Conservation (phyloP, 2,888 invertebrate genomes). For the Lasius platythorax region DNA sequence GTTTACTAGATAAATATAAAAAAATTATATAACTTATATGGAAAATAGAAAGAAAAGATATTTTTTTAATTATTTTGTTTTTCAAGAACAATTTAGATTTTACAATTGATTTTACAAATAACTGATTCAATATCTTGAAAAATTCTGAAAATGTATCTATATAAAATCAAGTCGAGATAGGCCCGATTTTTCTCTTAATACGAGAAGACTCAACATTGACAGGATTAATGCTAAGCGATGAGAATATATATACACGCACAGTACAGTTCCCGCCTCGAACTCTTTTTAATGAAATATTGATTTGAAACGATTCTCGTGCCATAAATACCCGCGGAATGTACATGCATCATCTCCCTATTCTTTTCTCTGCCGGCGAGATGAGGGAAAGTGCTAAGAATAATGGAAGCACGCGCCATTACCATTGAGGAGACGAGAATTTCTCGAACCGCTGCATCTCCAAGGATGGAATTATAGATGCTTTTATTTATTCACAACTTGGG, state of each 20-base stretch:
- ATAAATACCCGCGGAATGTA: constrained; percentile 40
- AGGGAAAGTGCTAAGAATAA: constrained; percentile 47
- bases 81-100: neutral
- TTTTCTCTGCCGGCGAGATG: constrained; percentile 21
- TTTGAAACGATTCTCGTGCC: constrained; percentile 32
- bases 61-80: neutral
- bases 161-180: neutral
- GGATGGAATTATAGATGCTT: constrained; percentile 33
- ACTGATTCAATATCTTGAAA: neutral
- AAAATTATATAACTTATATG: neutral
- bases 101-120: neutral
- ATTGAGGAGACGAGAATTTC: constrained; percentile 46
- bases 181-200: neutral
- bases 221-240: neutral
- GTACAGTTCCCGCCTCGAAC: constrained; percentile 1
- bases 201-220: neutral
- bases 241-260: neutral
- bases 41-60: neutral
- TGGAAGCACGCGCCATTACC: constrained; percentile 52
- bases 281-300: constrained; percentile 50
- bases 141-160: neutral
- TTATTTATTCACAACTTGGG: constrained; percentile 27
- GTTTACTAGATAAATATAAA: neutral
- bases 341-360: constrained; percentile 16
- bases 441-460: constrained; percentile 30